Base-by-base conservation (phyloP, 2,888 invertebrate species). In the Orgyia antiqua region DNA sequence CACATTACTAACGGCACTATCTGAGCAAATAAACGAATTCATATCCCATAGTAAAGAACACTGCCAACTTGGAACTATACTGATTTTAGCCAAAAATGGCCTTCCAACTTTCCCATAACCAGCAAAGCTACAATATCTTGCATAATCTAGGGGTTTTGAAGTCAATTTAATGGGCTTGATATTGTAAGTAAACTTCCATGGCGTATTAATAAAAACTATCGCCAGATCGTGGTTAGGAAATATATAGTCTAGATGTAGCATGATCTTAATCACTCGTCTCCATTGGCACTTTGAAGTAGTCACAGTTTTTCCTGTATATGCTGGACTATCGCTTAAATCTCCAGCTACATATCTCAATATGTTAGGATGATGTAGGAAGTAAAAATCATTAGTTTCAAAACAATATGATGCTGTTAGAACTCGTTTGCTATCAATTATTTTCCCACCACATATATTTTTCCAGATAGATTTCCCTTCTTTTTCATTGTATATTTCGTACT, bases 331-430 rank as follows among this genome's bases (percentile, higher is more conserved):
- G 7, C 39, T 43, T 0, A 65, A 24, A 12, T 44, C 57, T 0
- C 80, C 80, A 1, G 77, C 77, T 0, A 75, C 70, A 0, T 65
- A 31, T 1, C 74, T 55, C 0, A 78, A 43, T 0, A 31, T 1
- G 0, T 39, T 12, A 0, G 65, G 61, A 5, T 63, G 28, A 15
- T 41, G 51, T 0, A 35, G 31, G 36, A 60, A 71, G 25, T 37
- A 61, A 38, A 68, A 77, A 8, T 60, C n/a, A 4, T 64, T 40
- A 0, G 24, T 33, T 51, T 80, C 80, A 39, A 82, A 82, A 44
- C 79, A 80, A 24, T 82, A 79, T 0, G 78, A 80, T 0, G 80
- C 79, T 1, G 79, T 67, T 0, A 80, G 27, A 0, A 80, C 67
- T 10, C 47, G 62, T 1, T 2, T 3, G 0, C 27, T n/a, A 3